A percentile compares a stretch with the other conserved stretches of the same genome.
Evolutionary conservation across 2,888 invertebrate genomes (phyloP).

Genomic region (Ophion costatus): DNA sequence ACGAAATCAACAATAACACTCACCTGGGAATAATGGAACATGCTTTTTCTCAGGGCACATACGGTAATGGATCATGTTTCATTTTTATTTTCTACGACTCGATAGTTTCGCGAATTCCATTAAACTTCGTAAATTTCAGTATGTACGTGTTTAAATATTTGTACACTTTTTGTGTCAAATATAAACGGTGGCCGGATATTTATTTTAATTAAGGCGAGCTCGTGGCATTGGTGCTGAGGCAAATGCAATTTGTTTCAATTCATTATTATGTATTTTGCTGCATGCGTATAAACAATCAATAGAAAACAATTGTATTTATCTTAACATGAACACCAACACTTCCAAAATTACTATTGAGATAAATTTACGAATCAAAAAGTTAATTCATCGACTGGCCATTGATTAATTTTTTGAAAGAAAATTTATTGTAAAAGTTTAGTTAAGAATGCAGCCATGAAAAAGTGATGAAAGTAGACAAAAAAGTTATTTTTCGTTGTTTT

Average conservation of each 20-base stretch:
- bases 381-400: no score
- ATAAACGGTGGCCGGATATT: background rate
- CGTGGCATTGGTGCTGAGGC: background rate
- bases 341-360: no score
- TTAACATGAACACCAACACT: no score
- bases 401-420: no score
- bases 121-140: background rate
- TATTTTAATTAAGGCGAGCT: background rate
- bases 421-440: no score
- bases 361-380: no score
- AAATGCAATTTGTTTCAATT: background rate
- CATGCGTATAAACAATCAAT: background rate
- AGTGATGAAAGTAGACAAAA: no score
- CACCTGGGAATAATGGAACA: conserved; percentile 41
- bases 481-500: no score
- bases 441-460: no score
- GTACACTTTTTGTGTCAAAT: background rate
- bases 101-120: background rate
- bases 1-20: conserved; percentile 35
- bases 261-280: background rate
- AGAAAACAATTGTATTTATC: background rate
- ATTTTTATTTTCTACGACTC: conserved; percentile 46
- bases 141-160: background rate
- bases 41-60: conserved; percentile 51
- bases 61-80: conserved; percentile 42